A percentile compares a stretch with the other conserved stretches of the same genome.
Evolutionary conservation across 2,888 invertebrate genomes (phyloP).

Genomic region (Glaucopsyche alexis): DNA sequence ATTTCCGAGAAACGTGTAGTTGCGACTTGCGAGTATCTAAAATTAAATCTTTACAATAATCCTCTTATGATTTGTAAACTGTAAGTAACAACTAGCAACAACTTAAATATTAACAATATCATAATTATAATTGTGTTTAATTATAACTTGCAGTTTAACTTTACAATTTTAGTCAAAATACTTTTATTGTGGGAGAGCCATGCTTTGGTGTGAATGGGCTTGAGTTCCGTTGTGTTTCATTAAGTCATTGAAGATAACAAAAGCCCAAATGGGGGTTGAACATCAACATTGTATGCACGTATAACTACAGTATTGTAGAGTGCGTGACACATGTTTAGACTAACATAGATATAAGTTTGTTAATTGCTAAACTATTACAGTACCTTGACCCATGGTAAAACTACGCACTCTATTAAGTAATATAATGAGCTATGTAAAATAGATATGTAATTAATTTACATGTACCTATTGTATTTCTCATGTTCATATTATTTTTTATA

Average conservation of each 20-base stretch:
- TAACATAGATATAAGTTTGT: not conserved
- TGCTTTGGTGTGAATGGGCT: no score
- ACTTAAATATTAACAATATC: not conserved
- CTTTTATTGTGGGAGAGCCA: not conserved
- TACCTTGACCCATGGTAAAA: conserved; percentile 13
- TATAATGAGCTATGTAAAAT: not conserved
- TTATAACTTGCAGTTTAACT: not conserved
- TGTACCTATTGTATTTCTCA: conserved; percentile 5
- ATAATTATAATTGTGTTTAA: not conserved
- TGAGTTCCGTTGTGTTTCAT: no score
- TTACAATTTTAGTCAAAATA: not conserved
- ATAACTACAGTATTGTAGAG: no score
- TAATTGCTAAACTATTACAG: conserved; percentile 1
- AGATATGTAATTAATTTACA: conserved; percentile 9
- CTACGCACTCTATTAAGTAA: conserved; percentile 4
- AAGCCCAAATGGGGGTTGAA: no score
- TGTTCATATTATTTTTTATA: not conserved
- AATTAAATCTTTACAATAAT: conserved; percentile 2
- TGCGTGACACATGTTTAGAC: not conserved
- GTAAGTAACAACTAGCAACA: not conserved
- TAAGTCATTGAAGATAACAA: no score
- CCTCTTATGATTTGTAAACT: not conserved
- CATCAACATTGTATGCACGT: no score
- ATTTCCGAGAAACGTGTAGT: not conserved
- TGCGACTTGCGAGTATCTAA: not conserved